These are phyloP conservation scores for Balanococcus diminutus DNA, from an alignment of 2,888 invertebrate genomes.

Conservation along the genomic window DNA sequence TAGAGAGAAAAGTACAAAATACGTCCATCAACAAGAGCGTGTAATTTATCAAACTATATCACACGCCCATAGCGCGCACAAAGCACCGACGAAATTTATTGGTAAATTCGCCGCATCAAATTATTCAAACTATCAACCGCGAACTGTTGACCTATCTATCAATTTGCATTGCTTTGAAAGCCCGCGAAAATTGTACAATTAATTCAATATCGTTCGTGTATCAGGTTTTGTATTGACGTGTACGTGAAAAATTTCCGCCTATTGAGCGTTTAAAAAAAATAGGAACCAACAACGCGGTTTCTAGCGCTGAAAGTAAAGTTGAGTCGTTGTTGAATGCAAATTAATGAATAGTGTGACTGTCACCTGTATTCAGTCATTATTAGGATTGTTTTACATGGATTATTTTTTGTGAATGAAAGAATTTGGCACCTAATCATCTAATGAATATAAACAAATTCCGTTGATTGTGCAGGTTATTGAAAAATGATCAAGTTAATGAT, in stretches of 20 bases:
- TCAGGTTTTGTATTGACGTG: neutral
- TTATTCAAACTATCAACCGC: slow-evolving; percentile 11
- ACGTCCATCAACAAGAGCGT: neutral
- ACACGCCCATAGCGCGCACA: neutral
- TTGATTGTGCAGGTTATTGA: no score
- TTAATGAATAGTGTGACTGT: no score
- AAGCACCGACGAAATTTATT: neutral
- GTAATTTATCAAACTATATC: slow-evolving; percentile 5
- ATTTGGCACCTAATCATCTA: no score
- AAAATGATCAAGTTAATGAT: no score
- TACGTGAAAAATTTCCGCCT: neutral
- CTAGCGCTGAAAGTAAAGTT: no score
- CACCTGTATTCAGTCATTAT: no score
- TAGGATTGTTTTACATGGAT: no score
- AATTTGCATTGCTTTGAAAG: slow-evolving; percentile 1
- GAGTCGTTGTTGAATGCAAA: no score
- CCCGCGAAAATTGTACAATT: neutral
- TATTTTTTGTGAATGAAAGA: no score
- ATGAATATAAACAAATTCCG: no score
- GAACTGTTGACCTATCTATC: slow-evolving; percentile 11
- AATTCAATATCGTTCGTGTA: neutral
- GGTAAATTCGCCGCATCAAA: neutral
- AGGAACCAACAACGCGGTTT: no score
- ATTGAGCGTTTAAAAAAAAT: neutral
- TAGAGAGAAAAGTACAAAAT: neutral